Evolutionary conservation across 1,140 invertebrate genomes (phyloP), one percentile per base, ranked within the genome.

Genomic region (Musca domestica): DNA sequence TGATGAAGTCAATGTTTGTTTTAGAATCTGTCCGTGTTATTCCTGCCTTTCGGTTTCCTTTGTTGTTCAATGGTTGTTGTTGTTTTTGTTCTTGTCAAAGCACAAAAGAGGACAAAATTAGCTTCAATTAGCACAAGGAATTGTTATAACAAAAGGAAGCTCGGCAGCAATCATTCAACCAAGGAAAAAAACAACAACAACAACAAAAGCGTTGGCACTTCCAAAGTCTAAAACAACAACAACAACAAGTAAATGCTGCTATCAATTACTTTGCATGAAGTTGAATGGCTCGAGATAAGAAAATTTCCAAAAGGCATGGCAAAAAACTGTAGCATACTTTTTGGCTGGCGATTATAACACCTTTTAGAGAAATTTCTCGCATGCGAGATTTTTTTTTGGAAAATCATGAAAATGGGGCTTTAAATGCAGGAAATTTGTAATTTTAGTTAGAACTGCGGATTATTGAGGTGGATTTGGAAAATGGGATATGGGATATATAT

Each of bases 121-220:
- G 56, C 56, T 61, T 27, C 56, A 61, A 61, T 61, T 61, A 61
- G 27, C 34, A 61, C 14, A n/a, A 61, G 56, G 19, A 61, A 34
- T 34, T 19, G 20, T 3, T 17, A 0, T 17, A 19, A 34, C 27
- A 41, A 41, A 41, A 41, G 34, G 34, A 41, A 41, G 34, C 34
- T 41, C 34, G 10, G 10, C 34, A 41, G 34, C 34, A 41, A 41
- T 41, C 34, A 41, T 10, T 41, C 34, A 41, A 41, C 34, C 34
- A 5, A 12, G 54, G 17, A 58, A 34, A 61, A 34, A 30, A 34
- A 41, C 27, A 61, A 41, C 27, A 61, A 22, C 34, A 15, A 58
- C n/a, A 61, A 61, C 27, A 34, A 61, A 61, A 22, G 17, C 17
- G 41, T 19, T 14, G 2, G n/a, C 23, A 9, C 34, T 12, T 12